A percentile compares a stretch with the other conserved stretches of the same genome.
phyloP scores from a whole-genome alignment of 1,140 invertebrate species.

The Drosophila rufa region DNA sequence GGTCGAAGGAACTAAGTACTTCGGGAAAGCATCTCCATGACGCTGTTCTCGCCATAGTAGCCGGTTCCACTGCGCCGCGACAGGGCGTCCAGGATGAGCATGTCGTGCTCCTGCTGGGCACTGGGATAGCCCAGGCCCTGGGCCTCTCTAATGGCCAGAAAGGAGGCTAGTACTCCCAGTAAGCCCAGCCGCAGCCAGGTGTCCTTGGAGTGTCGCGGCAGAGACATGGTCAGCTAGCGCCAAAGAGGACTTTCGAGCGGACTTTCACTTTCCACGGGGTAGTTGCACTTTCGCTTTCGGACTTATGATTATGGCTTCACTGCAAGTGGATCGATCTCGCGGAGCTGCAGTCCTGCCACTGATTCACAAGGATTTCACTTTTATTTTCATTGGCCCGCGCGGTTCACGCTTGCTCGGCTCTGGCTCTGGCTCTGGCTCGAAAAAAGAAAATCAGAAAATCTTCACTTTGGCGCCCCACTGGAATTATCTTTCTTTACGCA shows the following conservation, averaged over 20 bases:
- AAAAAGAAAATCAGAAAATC: conserved; percentile 62
- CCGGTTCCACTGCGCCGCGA: conserved; percentile 88
- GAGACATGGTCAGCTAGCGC: conserved; percentile 40
- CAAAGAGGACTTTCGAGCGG: conserved; percentile 13
- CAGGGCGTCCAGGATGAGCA: conserved; percentile 90
- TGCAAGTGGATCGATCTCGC: conserved; percentile 8
- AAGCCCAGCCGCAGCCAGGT: conserved; percentile 63
- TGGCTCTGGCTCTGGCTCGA: conserved; percentile 24
- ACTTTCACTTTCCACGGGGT: conserved; percentile 70
- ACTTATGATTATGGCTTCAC: conserved; percentile 28
- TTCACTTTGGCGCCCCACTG: conserved; percentile 14
- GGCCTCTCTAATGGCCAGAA: not conserved
- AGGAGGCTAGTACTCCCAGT: conserved; percentile 32
- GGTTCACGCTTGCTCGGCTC: conserved; percentile 67
- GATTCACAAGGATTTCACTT: conserved; percentile 74
- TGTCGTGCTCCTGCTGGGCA: conserved; percentile 90
- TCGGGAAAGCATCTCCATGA: conserved; percentile 93
- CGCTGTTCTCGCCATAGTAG: conserved; percentile 87
- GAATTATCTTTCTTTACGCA: conserved; percentile 40
- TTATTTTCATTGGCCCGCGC: conserved; percentile 56
- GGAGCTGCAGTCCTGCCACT: conserved; percentile 46
- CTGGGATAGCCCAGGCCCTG: conserved; percentile 83
- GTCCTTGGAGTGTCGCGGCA: conserved; percentile 63
- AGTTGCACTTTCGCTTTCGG: conserved; percentile 65
- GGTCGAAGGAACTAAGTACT: conserved; percentile 86